Percentiles rank a stretch among this genome's conserved stretches.
phyloP scores from a whole-genome alignment of 2,888 invertebrate genomes.

The Notodonta ziczac region DNA sequence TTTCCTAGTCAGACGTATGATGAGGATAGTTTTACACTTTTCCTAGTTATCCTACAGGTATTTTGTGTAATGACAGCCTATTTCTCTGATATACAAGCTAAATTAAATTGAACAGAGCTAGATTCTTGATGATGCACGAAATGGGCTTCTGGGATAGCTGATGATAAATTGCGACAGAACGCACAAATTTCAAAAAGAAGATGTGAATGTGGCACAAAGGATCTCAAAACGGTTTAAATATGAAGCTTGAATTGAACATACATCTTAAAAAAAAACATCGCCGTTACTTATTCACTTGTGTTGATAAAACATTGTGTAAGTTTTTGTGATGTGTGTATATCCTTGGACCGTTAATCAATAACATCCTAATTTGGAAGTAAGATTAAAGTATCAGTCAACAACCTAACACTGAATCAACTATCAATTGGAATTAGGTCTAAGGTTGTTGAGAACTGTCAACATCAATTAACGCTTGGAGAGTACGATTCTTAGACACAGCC shows the following conservation, averaged over 20 bases:
- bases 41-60: neutral
- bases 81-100: neutral
- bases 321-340: too few species aligned
- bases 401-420: neutral
- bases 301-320: too few species aligned
- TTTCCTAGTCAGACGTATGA: neutral
- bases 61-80: neutral
- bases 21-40: neutral
- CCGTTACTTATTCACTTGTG: too few species aligned
- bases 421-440: neutral
- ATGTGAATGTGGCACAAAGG: too few species aligned
- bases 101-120: neutral
- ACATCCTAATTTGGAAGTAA: neutral
- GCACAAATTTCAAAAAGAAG: too few species aligned
- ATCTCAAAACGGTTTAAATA: too few species aligned
- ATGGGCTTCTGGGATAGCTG: too few species aligned
- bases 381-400: neutral
- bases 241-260: too few species aligned
- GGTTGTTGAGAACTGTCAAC: slow-evolving; percentile 1
- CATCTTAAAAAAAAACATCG: too few species aligned
- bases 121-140: too few species aligned
- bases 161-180: too few species aligned
- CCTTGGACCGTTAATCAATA: too few species aligned
- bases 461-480: neutral
- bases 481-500: neutral